These are phyloP conservation scores for Petrocephalus sullivani DNA, from an alignment of 2,797 vertebrate genomes.

Conservation along the genomic window DNA sequence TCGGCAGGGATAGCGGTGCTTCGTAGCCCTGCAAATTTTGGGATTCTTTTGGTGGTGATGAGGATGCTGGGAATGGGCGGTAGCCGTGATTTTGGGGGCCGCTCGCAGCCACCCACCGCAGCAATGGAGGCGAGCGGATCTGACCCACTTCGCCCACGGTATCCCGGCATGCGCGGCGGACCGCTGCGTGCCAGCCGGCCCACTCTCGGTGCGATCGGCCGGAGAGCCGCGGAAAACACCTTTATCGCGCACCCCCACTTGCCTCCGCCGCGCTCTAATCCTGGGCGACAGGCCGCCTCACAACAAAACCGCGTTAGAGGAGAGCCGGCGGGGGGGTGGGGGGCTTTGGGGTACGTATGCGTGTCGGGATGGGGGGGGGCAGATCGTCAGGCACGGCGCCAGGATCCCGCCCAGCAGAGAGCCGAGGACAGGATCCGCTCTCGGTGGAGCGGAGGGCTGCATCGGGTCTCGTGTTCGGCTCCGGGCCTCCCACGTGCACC, in stretches of 20 bases:
- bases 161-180: conserved; percentile 34
- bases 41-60: conserved; percentile 47
- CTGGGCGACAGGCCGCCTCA: not conserved
- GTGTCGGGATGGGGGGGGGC: not conserved
- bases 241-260: not conserved
- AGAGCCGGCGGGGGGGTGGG: not conserved
- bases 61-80: conserved; percentile 29
- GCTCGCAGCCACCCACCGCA: conserved; percentile 38
- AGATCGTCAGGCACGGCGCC: not conserved
- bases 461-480: not conserved
- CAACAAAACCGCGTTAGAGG: not conserved
- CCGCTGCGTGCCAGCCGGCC: conserved; percentile 1
- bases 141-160: conserved; percentile 55
- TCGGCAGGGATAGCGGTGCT: not conserved
- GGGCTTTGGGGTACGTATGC: not conserved
- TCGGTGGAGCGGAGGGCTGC: not conserved
- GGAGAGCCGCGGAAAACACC: not conserved
- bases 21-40: conserved; percentile 37
- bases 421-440: not conserved
- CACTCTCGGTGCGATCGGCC: conserved; percentile 4
- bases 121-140: conserved; percentile 49
- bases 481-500: conserved; percentile 21
- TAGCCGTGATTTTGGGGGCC: conserved; percentile 30
- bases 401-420: conserved; percentile 6
- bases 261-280: conserved; percentile 11